phyloP scores from a whole-genome alignment of 2,113 vertebrate genomes.

The Anhinga anhinga region DNA sequence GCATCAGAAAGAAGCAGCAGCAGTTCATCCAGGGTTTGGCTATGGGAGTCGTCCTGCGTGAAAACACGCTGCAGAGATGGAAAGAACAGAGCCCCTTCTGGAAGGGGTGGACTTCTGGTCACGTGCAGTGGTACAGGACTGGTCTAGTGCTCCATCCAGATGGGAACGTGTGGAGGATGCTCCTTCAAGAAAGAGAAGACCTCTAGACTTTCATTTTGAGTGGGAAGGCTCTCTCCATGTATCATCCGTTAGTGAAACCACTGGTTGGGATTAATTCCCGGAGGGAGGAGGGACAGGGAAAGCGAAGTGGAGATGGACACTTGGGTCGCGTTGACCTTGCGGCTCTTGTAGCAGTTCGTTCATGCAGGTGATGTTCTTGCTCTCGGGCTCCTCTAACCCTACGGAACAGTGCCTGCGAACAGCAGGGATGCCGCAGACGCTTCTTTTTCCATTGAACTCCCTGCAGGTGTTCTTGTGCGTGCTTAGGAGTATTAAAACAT shows the following conservation, averaged over 20 bases:
- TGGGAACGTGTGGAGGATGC: neutral
- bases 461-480: neutral
- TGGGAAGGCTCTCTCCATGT: neutral
- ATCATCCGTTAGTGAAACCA: neutral
- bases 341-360: neutral
- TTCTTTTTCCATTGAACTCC: neutral
- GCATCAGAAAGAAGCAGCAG: neutral
- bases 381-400: neutral
- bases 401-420: rapidly evolving
- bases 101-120: neutral
- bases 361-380: rapidly evolving
- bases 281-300: neutral
- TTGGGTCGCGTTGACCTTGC: neutral
- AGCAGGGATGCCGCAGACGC: neutral
- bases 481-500: neutral
- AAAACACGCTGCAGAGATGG: neutral
- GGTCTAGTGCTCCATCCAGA: neutral
- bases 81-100: neutral
- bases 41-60: neutral
- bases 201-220: neutral
- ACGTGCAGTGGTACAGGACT: rapidly evolving
- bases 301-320: neutral
- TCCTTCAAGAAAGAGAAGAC: neutral
- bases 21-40: neutral
- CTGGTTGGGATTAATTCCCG: neutral